These are phyloP conservation scores for Smittia aterrima DNA, from an alignment of 2,888 invertebrate species.

Conservation along the genomic window DNA sequence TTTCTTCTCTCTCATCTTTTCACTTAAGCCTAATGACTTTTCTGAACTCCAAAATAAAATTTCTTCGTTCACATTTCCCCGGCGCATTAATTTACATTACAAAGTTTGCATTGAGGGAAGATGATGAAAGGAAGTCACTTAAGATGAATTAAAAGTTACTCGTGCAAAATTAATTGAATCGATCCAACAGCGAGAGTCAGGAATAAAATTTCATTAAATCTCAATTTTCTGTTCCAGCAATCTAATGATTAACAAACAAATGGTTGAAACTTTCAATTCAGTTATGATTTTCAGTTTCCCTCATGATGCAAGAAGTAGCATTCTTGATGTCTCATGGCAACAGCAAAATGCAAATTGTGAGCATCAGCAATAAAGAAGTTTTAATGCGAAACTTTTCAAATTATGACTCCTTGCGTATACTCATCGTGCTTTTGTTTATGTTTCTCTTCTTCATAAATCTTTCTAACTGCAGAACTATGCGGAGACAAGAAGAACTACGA, in stretches of 20 bases:
- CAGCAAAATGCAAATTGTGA: too few relatives aligned
- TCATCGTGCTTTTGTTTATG: neutral
- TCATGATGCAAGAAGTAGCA: too few relatives aligned
- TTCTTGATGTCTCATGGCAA: too few relatives aligned
- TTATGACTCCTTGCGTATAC: neutral
- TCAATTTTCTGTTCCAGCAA: too few relatives aligned
- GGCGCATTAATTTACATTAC: neutral
- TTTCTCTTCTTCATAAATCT: neutral
- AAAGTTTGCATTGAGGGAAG: neutral
- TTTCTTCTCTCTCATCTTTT: neutral
- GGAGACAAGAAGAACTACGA: neutral
- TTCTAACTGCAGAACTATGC: neutral
- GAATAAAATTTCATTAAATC: too few relatives aligned
- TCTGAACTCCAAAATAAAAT: neutral
- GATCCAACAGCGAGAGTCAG: too few relatives aligned
- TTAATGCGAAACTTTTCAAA: slow-evolving; percentile 6
- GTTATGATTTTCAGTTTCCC: too few relatives aligned
- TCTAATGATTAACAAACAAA: too few relatives aligned
- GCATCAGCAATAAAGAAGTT: neutral
- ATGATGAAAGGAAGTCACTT: neutral
- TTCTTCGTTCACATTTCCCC: neutral
- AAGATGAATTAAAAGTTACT: neutral
- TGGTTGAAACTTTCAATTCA: too few relatives aligned
- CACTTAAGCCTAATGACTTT: neutral
- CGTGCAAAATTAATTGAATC: neutral